Evolutionary conservation across 1,140 invertebrate genomes (phyloP), one percentile per base, ranked within the genome.

Genomic region (Nylanderia fulva): DNA sequence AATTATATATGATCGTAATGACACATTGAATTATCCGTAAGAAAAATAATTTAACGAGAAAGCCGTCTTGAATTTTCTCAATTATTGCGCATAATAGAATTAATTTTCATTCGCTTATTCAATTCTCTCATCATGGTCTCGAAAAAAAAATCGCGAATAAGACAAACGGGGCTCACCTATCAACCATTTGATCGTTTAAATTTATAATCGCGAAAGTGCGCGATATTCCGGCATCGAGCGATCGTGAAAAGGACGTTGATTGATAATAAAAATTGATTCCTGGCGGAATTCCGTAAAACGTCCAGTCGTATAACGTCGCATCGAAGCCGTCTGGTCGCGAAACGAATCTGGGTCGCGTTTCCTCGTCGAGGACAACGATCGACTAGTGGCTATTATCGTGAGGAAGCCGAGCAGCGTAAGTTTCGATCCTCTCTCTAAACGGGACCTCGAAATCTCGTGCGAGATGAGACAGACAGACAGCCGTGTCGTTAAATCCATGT

Each of bases 281-380:
- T 11, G 42, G 33, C 24, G 24, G 29, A 39, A 45, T 75, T 45
- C 39, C 39, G 42, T n/a, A 61, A n/a, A 7, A 36, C 29, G 15
- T 61, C 15, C 36, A 84, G 29, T 15, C 36, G 54, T n/a, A 42
- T 24, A n/a, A 39, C 18, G 21, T 33, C 3, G 29, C 29, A 33
- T 33, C 56, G 68, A n/a, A 64, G 45, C 58, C 72, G 63, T 85
- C 76, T 56, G 66, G 58, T 60, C 64, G 54, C 24, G n/a, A 52
- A 86, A 89, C 33, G 74, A 88, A 89, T 86, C 61, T 88, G 58
- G 87, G 79, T 86, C 85, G 79, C 4, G 3, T 66, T 27, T 24
- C n/a, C n/a, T n/a, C 52, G 42, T 42, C 27, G 66, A 58, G 64
- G 54, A 68, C n/a, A 36, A 71, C 52, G 61, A 64, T 86, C 84